phyloP scores from a whole-genome alignment of 1,140 invertebrate species.

The Acromyrmex charruanus region DNA sequence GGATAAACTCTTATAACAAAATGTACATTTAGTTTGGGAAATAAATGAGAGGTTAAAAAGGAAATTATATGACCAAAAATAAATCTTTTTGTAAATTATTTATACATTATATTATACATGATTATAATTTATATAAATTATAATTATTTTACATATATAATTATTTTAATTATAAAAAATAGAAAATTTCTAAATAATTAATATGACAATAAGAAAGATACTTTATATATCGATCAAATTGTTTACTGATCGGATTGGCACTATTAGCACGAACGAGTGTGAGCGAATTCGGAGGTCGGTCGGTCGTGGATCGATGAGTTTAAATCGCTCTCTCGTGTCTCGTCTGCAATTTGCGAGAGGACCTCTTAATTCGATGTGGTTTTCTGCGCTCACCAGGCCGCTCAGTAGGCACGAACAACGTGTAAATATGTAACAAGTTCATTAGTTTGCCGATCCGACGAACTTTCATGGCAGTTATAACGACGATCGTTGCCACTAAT shows the following conservation, averaged over 20 bases:
- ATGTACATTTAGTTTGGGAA: background rate
- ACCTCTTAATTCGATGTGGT: constrained; percentile 76
- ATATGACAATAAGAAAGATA: background rate
- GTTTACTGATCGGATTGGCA: background rate
- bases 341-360: constrained; percentile 75
- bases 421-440: constrained; percentile 78
- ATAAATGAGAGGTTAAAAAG: background rate
- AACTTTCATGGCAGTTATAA: constrained; percentile 74
- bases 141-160: background rate
- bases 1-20: background rate
- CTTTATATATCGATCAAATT: constrained; percentile 20
- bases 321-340: constrained; percentile 76
- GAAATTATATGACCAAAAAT: background rate
- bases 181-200: background rate
- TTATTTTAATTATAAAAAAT: background rate
- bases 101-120: background rate
- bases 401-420: constrained; percentile 72
- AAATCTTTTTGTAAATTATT: background rate
- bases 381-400: constrained; percentile 65
- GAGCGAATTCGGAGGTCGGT: constrained; percentile 71
- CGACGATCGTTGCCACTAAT: constrained; percentile 69
- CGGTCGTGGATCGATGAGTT: constrained; percentile 73
- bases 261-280: constrained; percentile 51
- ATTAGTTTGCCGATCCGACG: constrained; percentile 70
- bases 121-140: background rate